Evolutionary conservation across 2,797 vertebrate species (phyloP).

Genomic region (Knipowitschia caucasica): DNA sequence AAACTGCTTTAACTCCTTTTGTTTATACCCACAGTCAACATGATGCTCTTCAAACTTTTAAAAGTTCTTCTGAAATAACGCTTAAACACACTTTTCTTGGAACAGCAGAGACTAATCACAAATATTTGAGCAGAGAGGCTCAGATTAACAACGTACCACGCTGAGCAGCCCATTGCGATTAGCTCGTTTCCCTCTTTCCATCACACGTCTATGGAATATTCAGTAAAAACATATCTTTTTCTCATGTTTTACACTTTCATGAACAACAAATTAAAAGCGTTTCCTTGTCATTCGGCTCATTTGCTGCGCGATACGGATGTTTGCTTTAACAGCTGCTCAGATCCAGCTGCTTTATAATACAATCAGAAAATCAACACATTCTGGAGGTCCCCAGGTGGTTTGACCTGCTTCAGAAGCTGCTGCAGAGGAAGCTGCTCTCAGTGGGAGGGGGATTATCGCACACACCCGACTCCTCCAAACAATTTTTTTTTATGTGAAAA

Average conservation of each 20-base stretch:
- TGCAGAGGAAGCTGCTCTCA: constrained; percentile 11
- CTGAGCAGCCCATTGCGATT: constrained; percentile 23
- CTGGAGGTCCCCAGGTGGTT: constrained; percentile 19
- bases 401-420: constrained; percentile 20
- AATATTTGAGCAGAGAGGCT: constrained; percentile 16
- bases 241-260: not conserved
- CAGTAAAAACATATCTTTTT: no score
- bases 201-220: constrained; percentile 24
- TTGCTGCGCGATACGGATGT: constrained; percentile 16
- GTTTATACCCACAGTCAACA: no score
- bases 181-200: constrained; percentile 22
- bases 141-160: constrained; percentile 8
- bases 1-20: no score
- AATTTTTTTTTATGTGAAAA: constrained; percentile 18
- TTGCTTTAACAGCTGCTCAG: constrained; percentile 24
- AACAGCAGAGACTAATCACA: constrained; percentile 12
- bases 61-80: no score
- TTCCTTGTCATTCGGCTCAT: constrained; percentile 19
- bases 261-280: constrained; percentile 9
- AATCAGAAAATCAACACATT: constrained; percentile 41
- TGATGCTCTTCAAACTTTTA: no score
- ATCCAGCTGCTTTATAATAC: constrained; percentile 21
- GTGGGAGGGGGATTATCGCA: constrained; percentile 13
- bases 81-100: not conserved
- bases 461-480: constrained; percentile 11